Conservation (phyloP, 2,888 invertebrate species). For the Pasiphila rectangulata region DNA sequence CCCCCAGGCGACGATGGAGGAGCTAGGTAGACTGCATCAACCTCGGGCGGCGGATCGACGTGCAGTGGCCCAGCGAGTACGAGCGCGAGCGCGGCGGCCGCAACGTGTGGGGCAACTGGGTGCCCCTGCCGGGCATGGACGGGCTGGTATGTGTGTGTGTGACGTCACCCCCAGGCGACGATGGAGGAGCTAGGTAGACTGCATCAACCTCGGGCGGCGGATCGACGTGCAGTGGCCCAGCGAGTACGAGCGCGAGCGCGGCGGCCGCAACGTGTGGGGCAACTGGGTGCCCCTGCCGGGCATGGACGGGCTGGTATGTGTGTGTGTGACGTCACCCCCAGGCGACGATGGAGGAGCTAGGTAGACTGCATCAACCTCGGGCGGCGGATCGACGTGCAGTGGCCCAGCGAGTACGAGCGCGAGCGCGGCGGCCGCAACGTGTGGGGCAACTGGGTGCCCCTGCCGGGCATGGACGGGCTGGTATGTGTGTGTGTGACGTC, state of each 20-base stretch:
- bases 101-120: constrained; percentile 93
- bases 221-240: constrained; percentile 98
- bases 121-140: constrained; percentile 94
- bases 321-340: background rate
- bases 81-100: constrained; percentile 93
- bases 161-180: constrained; percentile 46
- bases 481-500: constrained; percentile 58
- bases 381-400: constrained; percentile 94
- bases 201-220: constrained; percentile 92
- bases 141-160: constrained; percentile 82
- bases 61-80: constrained; percentile 96
- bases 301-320: constrained; percentile 91
- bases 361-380: constrained; percentile 95
- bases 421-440: constrained; percentile 91
- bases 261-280: constrained; percentile 93
- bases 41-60: constrained; percentile 93
- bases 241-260: constrained; percentile 91
- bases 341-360: constrained; percentile 72
- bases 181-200: constrained; percentile 85
- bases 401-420: constrained; percentile 95
- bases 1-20: constrained; percentile 70
- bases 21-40: constrained; percentile 91
- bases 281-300: constrained; percentile 94
- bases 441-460: constrained; percentile 94
- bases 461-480: constrained; percentile 94